Evolutionary conservation across 2,113 vertebrate species (phyloP).

Genomic region (Hipposideros armiger): DNA sequence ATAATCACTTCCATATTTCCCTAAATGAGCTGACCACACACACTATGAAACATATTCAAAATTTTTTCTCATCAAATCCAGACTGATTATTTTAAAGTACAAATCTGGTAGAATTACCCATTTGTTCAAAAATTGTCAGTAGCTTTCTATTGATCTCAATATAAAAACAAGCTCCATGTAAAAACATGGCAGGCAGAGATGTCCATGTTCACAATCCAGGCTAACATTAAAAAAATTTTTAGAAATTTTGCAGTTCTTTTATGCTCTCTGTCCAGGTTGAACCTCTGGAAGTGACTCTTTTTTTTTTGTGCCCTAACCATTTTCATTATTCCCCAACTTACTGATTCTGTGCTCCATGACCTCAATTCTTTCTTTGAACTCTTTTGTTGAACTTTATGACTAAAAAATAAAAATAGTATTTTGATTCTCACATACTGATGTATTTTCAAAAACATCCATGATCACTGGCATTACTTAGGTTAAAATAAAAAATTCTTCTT

Average conservation of each 20-base stretch:
- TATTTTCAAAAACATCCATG: background rate
- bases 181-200: background rate
- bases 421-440: background rate
- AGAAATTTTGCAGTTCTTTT: background rate
- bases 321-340: background rate
- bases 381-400: background rate
- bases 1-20: background rate
- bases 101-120: background rate
- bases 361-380: background rate
- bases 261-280: background rate
- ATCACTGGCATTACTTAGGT: background rate
- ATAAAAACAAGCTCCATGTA: background rate
- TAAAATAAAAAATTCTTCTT: background rate
- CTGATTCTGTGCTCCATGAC: background rate
- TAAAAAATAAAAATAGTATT: background rate
- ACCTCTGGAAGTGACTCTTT: background rate
- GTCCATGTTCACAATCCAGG: background rate
- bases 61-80: background rate
- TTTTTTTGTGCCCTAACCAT: background rate
- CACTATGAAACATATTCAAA: background rate
- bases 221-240: background rate
- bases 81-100: background rate
- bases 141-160: background rate
- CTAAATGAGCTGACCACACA: background rate
- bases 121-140: background rate